Evolutionary conservation across 2,888 invertebrate genomes (phyloP).

Genomic region (Oxystoma pomonae): DNA sequence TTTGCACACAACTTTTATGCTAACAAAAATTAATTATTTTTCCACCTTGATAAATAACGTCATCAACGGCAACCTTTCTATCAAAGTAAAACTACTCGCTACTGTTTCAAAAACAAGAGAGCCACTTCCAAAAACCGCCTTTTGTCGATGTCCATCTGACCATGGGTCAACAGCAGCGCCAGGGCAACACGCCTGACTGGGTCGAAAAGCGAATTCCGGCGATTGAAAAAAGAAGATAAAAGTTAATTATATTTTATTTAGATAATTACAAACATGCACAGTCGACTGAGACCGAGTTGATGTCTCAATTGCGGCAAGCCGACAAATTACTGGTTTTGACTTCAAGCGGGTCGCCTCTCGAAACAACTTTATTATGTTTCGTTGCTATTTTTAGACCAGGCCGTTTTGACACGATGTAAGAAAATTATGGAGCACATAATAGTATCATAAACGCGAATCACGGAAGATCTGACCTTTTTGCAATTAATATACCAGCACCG

Average conservation of each 20-base stretch:
- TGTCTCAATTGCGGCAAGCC: background rate
- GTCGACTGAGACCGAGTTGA: conserved; percentile 24
- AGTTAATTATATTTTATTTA: conserved; percentile 40
- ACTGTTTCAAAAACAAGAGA: no score
- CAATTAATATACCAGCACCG: no score
- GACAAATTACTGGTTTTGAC: background rate
- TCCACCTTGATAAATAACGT: no score
- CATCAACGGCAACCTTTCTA: no score
- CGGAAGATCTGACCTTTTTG: no score
- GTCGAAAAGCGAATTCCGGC: conserved; percentile 24
- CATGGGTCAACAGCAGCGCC: conserved; percentile 6
- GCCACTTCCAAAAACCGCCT: no score
- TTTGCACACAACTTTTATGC: no score
- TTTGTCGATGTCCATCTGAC: background rate
- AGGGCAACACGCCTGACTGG: conserved; percentile 15
- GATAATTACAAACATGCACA: conserved; percentile 32
- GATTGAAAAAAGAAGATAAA: conserved; percentile 33
- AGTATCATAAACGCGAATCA: no score
- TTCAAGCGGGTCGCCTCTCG: background rate
- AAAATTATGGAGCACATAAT: no score
- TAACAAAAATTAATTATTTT: no score
- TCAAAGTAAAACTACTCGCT: no score
- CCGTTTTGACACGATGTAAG: no score
- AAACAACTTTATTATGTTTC: background rate
- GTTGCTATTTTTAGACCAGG: background rate